Evolutionary conservation across 2,797 vertebrate genomes (phyloP).

Genomic region (Lacerta bilineata): DNA sequence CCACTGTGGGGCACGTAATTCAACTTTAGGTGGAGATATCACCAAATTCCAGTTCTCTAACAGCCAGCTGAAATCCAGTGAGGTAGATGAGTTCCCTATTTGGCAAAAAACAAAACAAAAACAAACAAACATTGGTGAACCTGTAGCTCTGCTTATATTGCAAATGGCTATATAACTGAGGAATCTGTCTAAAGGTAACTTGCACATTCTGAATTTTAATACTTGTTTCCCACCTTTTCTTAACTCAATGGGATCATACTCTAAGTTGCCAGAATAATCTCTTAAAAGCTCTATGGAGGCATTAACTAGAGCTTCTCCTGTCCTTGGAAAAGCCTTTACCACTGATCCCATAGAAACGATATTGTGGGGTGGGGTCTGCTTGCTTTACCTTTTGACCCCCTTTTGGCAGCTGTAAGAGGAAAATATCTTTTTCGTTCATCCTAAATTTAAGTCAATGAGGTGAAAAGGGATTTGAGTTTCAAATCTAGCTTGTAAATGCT

Average conservation of each 20-base stretch:
- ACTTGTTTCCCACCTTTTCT: slow-evolving; percentile 57
- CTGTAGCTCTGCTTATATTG: not conserved
- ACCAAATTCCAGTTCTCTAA: not conserved
- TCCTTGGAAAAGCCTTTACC: not conserved
- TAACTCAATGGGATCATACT: not conserved
- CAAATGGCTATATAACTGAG: not conserved
- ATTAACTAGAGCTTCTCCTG: not conserved
- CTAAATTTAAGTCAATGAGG: slow-evolving; percentile 31
- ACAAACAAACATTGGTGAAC: not conserved
- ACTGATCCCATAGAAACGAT: not conserved
- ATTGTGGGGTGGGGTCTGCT: not conserved
- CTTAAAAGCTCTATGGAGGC: not conserved
- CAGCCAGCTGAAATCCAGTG: not conserved
- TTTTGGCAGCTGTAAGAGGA: not conserved
- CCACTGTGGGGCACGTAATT: not conserved
- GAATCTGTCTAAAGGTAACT: not conserved
- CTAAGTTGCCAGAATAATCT: not conserved
- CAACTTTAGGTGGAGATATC: not conserved
- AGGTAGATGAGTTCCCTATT: too few relatives aligned
- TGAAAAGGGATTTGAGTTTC: slow-evolving; percentile 22
- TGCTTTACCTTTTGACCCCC: not conserved
- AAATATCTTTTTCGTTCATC: slow-evolving; percentile 39
- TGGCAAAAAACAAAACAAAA: not conserved
- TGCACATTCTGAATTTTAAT: slow-evolving; percentile 30
- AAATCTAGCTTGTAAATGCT: not conserved